Evolutionary conservation across 2,797 vertebrate genomes (phyloP).

Genomic region (Lacerta bilineata): DNA sequence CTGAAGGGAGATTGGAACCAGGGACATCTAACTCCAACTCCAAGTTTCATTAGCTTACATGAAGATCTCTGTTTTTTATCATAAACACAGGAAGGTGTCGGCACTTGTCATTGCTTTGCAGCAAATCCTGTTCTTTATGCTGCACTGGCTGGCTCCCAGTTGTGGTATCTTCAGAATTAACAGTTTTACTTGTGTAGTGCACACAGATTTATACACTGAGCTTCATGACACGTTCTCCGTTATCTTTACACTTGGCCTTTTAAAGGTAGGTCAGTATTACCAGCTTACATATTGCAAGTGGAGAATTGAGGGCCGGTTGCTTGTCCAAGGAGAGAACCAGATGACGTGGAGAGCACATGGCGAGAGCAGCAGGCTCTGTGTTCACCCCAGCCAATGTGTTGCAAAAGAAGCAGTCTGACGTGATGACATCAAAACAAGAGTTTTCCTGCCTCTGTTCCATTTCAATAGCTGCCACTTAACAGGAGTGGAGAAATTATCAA

Average conservation of each 20-base stretch:
- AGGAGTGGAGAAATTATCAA: not conserved
- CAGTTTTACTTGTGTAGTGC: not conserved
- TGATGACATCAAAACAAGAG: not conserved
- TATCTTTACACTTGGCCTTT: too few relatives aligned
- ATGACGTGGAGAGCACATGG: not conserved
- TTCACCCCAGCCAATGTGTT: not conserved
- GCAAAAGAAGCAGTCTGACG: not conserved
- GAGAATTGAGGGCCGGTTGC: not conserved
- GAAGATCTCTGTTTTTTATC: not conserved
- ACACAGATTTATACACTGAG: not conserved
- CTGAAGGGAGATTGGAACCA: not conserved
- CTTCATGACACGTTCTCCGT: not conserved
- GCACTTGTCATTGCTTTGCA: not conserved
- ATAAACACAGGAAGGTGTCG: not conserved
- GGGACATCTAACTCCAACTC: not conserved
- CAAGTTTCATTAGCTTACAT: not conserved
- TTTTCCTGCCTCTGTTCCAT: not conserved
- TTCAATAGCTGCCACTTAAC: not conserved
- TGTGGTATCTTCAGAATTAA: not conserved
- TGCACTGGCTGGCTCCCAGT: not conserved
- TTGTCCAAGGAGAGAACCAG: not conserved
- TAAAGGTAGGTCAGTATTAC: not conserved
- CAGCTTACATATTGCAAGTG: not conserved
- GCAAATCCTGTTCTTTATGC: too few relatives aligned
- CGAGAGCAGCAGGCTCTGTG: not conserved